Evolutionary conservation across 2,888 invertebrate genomes (phyloP).

Genomic region (Cheilosia vulpina): DNA sequence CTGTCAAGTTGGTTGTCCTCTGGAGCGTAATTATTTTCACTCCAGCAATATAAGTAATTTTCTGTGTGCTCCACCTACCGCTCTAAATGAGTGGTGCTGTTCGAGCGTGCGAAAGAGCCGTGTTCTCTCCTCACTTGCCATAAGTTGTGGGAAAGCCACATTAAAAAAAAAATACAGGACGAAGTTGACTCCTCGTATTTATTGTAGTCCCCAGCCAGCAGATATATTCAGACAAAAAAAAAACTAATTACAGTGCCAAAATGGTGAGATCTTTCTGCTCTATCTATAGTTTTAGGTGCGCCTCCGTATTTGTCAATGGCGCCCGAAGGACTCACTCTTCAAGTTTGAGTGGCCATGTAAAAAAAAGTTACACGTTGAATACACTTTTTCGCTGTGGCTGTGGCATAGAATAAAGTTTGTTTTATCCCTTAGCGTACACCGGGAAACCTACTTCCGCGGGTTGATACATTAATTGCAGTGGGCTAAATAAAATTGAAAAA

Average conservation of each 20-base stretch:
- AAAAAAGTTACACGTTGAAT: constrained; percentile 35
- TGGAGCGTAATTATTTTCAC: constrained; percentile 70
- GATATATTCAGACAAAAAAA: constrained; percentile 48
- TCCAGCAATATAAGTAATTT: constrained; percentile 69
- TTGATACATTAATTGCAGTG: constrained; percentile 58
- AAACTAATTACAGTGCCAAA: constrained; percentile 72
- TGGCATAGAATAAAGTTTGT: constrained; percentile 41
- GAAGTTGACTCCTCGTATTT: constrained; percentile 52
- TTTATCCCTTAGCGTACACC: constrained; percentile 18
- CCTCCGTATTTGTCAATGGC: constrained; percentile 48
- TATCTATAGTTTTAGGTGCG: constrained; percentile 22
- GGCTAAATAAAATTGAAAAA: constrained; percentile 60
- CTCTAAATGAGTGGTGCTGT: constrained; percentile 43
- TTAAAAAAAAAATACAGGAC: constrained; percentile 26
- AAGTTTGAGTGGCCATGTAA: constrained; percentile 51
- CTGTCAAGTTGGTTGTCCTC: constrained; percentile 72
- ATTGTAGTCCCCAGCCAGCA: constrained; percentile 34
- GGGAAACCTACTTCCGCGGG: not conserved
- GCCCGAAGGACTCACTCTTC: constrained; percentile 59
- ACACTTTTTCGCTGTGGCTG: constrained; percentile 33
- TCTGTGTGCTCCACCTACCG: constrained; percentile 15
- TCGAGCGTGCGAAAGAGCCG: constrained; percentile 62
- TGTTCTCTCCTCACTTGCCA: constrained; percentile 54
- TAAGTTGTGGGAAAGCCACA: constrained; percentile 22
- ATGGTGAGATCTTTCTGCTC: constrained; percentile 62